phyloP scores from a whole-genome alignment of 2,888 invertebrate species.

The Yponomeuta evonymella region DNA sequence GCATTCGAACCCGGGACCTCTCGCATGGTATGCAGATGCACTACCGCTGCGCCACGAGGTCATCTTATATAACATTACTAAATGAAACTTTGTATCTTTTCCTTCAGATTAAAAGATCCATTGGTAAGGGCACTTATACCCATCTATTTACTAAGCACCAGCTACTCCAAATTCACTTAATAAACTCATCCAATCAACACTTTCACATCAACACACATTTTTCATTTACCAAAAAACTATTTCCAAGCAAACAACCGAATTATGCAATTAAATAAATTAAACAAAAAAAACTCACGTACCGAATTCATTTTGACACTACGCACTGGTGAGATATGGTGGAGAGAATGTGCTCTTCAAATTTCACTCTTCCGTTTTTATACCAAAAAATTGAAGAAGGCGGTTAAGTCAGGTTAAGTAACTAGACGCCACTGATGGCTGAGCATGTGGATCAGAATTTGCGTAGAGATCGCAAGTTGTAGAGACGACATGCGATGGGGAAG shows the following conservation, averaged over 20 bases:
- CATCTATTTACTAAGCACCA: too few relatives aligned
- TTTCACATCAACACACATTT: background rate
- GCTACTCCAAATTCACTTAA: background rate
- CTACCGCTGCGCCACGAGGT: too few relatives aligned
- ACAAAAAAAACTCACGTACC: conserved; percentile 9
- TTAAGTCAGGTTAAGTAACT: conserved; percentile 65
- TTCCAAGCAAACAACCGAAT: background rate
- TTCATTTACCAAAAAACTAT: background rate
- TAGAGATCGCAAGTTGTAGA: conserved; percentile 32
- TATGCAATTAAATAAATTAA: background rate
- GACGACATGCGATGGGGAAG: conserved; percentile 10
- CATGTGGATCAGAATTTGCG: conserved; percentile 53
- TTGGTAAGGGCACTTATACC: too few relatives aligned
- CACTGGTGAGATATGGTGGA: conserved; percentile 31
- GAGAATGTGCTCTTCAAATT: conserved; percentile 28
- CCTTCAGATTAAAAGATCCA: too few relatives aligned
- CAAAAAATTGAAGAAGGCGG: conserved; percentile 30
- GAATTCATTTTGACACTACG: conserved; percentile 45
- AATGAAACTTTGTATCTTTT: too few relatives aligned
- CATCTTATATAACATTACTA: too few relatives aligned
- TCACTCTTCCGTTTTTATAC: conserved; percentile 55
- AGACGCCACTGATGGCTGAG: conserved; percentile 49
- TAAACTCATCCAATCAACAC: background rate
- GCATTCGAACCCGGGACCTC: too few relatives aligned
- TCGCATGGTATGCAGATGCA: too few relatives aligned